Conservation (phyloP, 2,888 invertebrate genomes). For the Pycnomerus fuliginosus region DNA sequence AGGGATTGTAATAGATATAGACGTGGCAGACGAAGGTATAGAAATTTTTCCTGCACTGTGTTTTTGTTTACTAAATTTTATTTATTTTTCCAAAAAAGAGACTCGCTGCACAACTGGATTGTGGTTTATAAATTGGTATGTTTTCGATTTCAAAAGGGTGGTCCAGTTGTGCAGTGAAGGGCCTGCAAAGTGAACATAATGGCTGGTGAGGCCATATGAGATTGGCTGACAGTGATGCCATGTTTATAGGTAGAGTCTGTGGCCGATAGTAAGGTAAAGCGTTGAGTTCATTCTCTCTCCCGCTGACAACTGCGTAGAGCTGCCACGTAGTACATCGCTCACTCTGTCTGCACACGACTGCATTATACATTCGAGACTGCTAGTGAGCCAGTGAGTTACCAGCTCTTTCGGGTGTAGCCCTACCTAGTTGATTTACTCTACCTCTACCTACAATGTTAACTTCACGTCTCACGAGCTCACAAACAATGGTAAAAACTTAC, state of each 20-base stretch:
- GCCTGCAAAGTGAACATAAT: constrained; percentile 18
- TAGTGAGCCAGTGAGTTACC: constrained; percentile 51
- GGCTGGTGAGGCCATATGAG: constrained; percentile 14
- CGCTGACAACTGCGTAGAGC: constrained; percentile 50
- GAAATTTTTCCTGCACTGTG: too few relatives aligned
- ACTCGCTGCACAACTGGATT: constrained; percentile 20
- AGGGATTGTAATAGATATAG: constrained; percentile 80
- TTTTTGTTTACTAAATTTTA: background rate
- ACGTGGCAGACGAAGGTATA: constrained; percentile 60
- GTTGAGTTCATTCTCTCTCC: constrained; percentile 45
- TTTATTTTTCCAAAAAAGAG: constrained; percentile 2
- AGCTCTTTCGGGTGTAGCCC: constrained; percentile 42
- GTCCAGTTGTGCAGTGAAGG: constrained; percentile 21
- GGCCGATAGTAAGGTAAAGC: constrained; percentile 52
- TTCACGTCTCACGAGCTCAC: constrained; percentile 50
- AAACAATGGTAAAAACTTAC: constrained; percentile 47
- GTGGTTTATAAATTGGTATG: background rate
- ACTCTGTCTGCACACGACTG: constrained; percentile 49
- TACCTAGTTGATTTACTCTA: constrained; percentile 44
- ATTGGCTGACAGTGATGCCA: constrained; percentile 53
- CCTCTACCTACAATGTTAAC: constrained; percentile 47
- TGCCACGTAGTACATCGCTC: constrained; percentile 48
- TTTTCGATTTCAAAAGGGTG: background rate
- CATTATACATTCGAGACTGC: constrained; percentile 45
- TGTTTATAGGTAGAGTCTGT: constrained; percentile 55